Base-by-base conservation (phyloP, 2,888 invertebrate genomes). In the Axea sp. region DNA sequence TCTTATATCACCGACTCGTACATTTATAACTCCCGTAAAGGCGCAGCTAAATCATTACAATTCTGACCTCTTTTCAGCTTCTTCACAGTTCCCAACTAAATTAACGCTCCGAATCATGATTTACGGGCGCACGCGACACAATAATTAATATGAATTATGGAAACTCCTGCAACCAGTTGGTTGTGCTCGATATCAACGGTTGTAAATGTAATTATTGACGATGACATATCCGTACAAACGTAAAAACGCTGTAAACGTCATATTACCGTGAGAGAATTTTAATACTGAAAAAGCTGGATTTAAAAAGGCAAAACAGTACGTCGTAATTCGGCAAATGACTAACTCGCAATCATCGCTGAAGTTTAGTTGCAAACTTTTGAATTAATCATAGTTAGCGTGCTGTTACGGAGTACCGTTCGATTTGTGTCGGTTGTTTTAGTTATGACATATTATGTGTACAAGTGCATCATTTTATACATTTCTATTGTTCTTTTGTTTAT, bases 101-200 rank as follows among this genome's bases (percentile, higher is more conserved):
- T 62, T 62, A 62, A 62, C 49, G 24, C 49, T 14, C 9, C 22
- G 49, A 49, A 49, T 49, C 49, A 49, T 62, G 39, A 62, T 62
- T 62, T 62, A 62, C 24, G 62, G 31, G 19, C 12, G 22, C 17
- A 35, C 31, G 1, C 17, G 19, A 9, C 49, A 24, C 35, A 62
- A 62, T 49, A 62, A 62, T 62, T 62, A 49, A 62, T 49, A 49
- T 30, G 62, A 62, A 62, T 62, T 49, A 62, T 22, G 39, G 49
- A 35, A 59, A 35, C 59, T 17, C 7, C 24, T 26, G 35, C 17
- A 35, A 31, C 28, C 4, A 37, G 24, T 35, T 17, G 35, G 35
- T 35, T 15, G 8, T 4, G 19, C 37, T 47, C 31, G 11, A 31
- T 47, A 47, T 31, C 12, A 19, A 6, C 6, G 4, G 6, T n/a